Evolutionary conservation across 2,888 invertebrate genomes (phyloP), one percentile per base, ranked within the genome.

Genomic region (Orthonevra nobilis): DNA sequence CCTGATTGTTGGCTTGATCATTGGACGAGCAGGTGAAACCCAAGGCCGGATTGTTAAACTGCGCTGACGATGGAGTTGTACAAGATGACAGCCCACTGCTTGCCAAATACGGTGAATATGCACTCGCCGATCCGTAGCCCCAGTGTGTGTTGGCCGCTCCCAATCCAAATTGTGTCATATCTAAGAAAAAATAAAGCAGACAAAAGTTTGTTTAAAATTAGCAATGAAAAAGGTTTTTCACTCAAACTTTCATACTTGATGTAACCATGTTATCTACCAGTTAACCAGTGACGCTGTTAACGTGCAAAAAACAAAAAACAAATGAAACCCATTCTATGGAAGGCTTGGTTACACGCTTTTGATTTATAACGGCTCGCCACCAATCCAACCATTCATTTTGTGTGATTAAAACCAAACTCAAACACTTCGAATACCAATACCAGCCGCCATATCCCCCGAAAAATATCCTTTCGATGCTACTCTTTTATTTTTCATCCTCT

Each of bases 111-210:
- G 96, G 95, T 0, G 96, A 95, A 88, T 96, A 96, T 9, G 95
- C 95, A 66, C 94, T 94, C 26, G 95, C 94, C 42, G 95, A 92
- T 36, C 96, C 93, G 87, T 96, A 96, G 81, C 96, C 95, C 96
- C 96, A 96, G 86, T 95, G 95, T 7, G 95, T 94, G 89, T 96
- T 96, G 84, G 94, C 93, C 84, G 94, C 93, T 87, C 95, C 94
- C 86, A 95, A 89, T 40, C 95, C 94, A 86, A 96, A 95, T 89
- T 95, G 95, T 83, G 95, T 92, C 95, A 96, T 95, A 89, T 95
- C 95, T 95, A 90, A 2, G 87, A 48, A 36, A 40, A 23, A 6
- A 15, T 12, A 42, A 9, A 12, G 9, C 4, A 26, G 17, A 44
- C 3, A 48, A 30, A 15, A 10, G 2, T 40, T 4, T n/a, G 23